phyloP scores from a whole-genome alignment of 2,888 invertebrate genomes.

The Latheticus oryzae region DNA sequence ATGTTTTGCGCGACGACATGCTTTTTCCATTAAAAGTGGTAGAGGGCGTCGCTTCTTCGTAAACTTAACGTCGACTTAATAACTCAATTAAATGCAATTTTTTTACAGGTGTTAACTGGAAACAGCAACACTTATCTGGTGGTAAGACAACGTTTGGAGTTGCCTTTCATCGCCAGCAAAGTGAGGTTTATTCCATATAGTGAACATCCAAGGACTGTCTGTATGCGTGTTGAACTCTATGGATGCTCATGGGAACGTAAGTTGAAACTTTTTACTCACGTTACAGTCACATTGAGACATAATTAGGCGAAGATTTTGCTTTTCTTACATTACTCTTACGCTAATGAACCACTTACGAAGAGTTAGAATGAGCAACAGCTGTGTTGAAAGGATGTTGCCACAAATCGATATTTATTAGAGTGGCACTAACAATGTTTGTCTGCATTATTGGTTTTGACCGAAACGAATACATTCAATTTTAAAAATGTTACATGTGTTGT shows the following conservation, averaged over 20 bases:
- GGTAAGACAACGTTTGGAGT: conserved; percentile 77
- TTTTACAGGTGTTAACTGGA: conserved; percentile 77
- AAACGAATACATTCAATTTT: no score
- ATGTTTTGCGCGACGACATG: conserved; percentile 21
- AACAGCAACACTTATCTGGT: conserved; percentile 83
- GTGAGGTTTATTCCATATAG: conserved; percentile 91
- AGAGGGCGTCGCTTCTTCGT: background rate
- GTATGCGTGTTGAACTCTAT: conserved; percentile 92
- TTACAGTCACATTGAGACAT: conserved; percentile 41
- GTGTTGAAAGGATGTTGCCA: background rate
- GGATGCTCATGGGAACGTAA: conserved; percentile 85
- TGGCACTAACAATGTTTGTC: no score
- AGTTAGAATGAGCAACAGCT: conserved; percentile 18
- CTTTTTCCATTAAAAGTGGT: conserved; percentile 25
- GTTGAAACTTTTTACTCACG: conserved; percentile 55
- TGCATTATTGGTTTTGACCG: no score
- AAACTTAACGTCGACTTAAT: conserved; percentile 9
- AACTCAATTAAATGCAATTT: conserved; percentile 35
- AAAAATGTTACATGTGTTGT: no score
- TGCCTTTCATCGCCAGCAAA: conserved; percentile 87
- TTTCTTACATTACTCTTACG: conserved; percentile 12
- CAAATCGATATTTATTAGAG: conserved; percentile 10
- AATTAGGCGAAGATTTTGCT: conserved; percentile 34
- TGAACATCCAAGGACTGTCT: conserved; percentile 86
- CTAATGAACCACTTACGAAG: conserved; percentile 32